These are phyloP conservation scores for Macaca nemestrina DNA, from an alignment of 2,113 vertebrate genomes.

Conservation along the genomic window DNA sequence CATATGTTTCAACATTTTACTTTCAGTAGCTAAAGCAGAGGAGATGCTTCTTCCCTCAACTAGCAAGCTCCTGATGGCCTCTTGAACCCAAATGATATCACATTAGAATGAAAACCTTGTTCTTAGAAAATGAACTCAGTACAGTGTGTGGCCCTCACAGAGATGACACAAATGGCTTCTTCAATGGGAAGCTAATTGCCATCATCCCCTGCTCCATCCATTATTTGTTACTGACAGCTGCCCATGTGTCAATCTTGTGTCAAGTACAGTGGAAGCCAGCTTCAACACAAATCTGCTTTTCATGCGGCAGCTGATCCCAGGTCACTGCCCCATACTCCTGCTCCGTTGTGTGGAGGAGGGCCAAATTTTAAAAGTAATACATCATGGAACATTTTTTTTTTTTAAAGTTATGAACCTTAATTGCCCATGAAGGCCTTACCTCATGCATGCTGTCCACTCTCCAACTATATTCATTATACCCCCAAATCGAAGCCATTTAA, in stretches of 20 bases:
- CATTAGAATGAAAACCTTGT: rapidly evolving
- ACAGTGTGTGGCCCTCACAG: rapidly evolving
- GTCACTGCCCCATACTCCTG: neutral
- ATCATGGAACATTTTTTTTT: neutral
- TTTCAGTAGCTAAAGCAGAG: rapidly evolving
- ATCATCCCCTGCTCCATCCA: rapidly evolving
- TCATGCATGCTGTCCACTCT: neutral
- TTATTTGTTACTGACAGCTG: rapidly evolving
- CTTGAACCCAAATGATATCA: neutral
- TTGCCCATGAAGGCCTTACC: neutral
- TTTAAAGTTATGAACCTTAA: neutral
- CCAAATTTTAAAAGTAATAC: neutral
- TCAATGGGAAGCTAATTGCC: rapidly evolving
- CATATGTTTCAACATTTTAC: rapidly evolving
- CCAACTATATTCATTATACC: rapidly evolving
- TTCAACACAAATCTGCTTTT: neutral
- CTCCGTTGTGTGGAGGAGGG: rapidly evolving
- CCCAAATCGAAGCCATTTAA: neutral
- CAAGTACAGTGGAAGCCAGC: neutral
- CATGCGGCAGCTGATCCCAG: too few relatives aligned
- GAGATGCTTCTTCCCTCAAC: too few relatives aligned
- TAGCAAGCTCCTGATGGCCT: neutral
- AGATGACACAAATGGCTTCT: rapidly evolving
- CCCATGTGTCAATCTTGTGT: rapidly evolving
- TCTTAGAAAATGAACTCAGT: rapidly evolving